Conservation (phyloP, 1,140 invertebrate species). For the Helicoverpa armigera region DNA sequence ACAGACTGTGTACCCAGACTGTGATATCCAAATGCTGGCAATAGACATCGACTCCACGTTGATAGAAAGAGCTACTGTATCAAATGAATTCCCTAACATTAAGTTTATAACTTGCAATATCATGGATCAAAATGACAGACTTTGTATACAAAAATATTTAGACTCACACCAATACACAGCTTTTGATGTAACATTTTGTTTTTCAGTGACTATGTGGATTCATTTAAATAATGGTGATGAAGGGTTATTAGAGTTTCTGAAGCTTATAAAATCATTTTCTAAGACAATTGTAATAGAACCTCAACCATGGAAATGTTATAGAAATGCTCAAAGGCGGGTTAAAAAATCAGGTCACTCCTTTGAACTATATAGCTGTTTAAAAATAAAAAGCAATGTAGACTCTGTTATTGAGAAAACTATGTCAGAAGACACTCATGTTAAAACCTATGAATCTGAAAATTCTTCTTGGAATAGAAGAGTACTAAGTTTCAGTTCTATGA, state of each 20-base stretch:
- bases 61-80: constrained; percentile 89
- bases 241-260: constrained; percentile 88
- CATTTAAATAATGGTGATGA: constrained; percentile 93
- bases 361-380: constrained; percentile 86
- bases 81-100: constrained; percentile 82
- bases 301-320: constrained; percentile 94
- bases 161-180: constrained; percentile 71
- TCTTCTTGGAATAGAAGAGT: constrained; percentile 91
- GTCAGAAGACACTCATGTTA: constrained; percentile 83
- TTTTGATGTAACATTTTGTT: constrained; percentile 92
- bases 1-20: constrained; percentile 72
- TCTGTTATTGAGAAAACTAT: constrained; percentile 88
- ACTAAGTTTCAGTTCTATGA: constrained; percentile 82
- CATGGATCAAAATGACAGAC: constrained; percentile 81
- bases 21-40: constrained; percentile 88
- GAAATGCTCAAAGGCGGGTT: constrained; percentile 90
- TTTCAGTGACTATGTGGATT: constrained; percentile 96
- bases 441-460: constrained; percentile 86
- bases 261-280: constrained; percentile 85
- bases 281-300: constrained; percentile 91
- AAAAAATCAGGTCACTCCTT: constrained; percentile 88
- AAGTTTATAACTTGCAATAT: constrained; percentile 89
- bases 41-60: constrained; percentile 92
- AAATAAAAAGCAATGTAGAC: constrained; percentile 88
- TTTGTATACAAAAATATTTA: constrained; percentile 83